phyloP scores from a whole-genome alignment of 2,888 invertebrate species.

The Apodemia zela region DNA sequence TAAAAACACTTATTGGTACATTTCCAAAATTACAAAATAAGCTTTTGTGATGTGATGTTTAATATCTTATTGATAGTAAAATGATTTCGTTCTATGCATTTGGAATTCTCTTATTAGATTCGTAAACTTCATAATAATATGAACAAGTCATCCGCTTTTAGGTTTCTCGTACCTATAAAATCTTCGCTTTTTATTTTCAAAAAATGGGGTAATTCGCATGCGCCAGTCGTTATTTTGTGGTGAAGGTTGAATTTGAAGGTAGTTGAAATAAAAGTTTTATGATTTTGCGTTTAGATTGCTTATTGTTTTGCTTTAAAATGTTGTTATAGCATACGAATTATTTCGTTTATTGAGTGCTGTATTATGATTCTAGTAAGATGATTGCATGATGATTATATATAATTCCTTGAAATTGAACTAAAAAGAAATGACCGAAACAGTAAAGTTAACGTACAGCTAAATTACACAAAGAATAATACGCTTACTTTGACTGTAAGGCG shows the following conservation, averaged over 20 bases:
- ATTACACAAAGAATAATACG: background rate
- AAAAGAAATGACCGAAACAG: background rate
- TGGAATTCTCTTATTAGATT: slow-evolving; percentile 42
- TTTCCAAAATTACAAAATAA: slow-evolving; percentile 59
- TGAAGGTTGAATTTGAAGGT: slow-evolving; percentile 63
- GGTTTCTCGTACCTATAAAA: slow-evolving; percentile 38
- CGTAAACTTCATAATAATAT: slow-evolving; percentile 38
- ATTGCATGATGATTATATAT: slow-evolving; percentile 51
- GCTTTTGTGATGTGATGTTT: slow-evolving; percentile 79
- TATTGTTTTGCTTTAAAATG: slow-evolving; percentile 67
- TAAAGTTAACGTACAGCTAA: background rate
- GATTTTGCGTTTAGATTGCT: slow-evolving; percentile 66
- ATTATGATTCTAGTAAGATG: slow-evolving; percentile 43
- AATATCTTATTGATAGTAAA: slow-evolving; percentile 47
- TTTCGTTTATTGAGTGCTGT: slow-evolving; percentile 59
- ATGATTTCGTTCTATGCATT: slow-evolving; percentile 42
- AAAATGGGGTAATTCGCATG: slow-evolving; percentile 61
- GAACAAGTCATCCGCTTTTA: slow-evolving; percentile 46
- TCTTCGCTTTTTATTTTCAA: slow-evolving; percentile 39
- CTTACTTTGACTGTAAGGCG: too few relatives aligned
- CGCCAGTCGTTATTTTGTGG: slow-evolving; percentile 54
- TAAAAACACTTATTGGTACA: slow-evolving; percentile 50
- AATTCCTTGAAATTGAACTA: background rate
- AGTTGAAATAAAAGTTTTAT: slow-evolving; percentile 45
- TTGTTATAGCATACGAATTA: slow-evolving; percentile 55